Percentiles rank a stretch among this genome's conserved stretches.
phyloP scores from a whole-genome alignment of 2,113 vertebrate genomes.

The Chamaea fasciata region DNA sequence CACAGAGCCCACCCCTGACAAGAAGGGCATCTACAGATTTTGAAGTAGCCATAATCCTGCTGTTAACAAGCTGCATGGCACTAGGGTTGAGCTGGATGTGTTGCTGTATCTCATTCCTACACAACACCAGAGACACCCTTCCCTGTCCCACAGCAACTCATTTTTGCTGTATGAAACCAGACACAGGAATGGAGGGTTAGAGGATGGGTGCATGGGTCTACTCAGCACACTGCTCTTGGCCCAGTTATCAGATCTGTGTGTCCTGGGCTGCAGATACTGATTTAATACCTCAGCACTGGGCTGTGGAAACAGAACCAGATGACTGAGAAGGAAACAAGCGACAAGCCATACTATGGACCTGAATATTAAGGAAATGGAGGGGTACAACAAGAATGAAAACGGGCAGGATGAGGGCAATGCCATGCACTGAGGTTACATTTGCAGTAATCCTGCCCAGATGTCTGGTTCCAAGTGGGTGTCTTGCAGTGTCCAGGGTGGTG shows the following conservation, averaged over 20 bases:
- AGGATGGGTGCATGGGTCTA: not conserved
- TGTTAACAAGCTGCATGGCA: not conserved
- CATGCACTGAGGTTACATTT: constrained; percentile 76
- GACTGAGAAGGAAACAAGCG: not conserved
- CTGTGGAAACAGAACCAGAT: not conserved
- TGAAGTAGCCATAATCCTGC: not conserved
- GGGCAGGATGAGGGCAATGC: not conserved
- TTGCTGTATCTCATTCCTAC: not conserved
- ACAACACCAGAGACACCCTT: not conserved
- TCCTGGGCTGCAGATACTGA: not conserved
- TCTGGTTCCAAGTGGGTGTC: constrained; percentile 83
- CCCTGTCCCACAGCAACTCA: not conserved
- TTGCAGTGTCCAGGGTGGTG: constrained; percentile 84
- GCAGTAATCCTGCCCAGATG: constrained; percentile 84
- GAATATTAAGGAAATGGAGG: not conserved
- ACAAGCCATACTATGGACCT: not conserved
- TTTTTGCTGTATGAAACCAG: not conserved
- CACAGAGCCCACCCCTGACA: not conserved
- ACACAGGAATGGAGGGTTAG: not conserved
- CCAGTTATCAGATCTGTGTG: not conserved
- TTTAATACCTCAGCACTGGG: not conserved
- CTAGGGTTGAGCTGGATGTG: not conserved
- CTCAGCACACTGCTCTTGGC: not conserved
- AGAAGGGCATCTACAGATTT: not conserved
- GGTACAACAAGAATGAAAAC: not conserved